These are phyloP conservation scores for Formica selysi DNA, from an alignment of 1,140 invertebrate genomes.

Conservation along the genomic window DNA sequence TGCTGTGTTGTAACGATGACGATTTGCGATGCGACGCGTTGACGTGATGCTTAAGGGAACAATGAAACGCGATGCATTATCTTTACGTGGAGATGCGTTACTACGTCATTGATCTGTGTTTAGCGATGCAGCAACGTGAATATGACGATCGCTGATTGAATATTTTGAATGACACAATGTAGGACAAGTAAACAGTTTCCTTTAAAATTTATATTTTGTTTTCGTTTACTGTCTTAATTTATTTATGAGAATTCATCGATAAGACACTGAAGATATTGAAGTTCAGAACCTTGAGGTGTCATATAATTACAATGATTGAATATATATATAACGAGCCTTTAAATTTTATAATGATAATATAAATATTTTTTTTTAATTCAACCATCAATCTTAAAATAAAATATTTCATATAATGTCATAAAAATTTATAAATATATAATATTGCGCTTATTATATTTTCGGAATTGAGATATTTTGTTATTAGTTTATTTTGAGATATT, in stretches of 20 bases:
- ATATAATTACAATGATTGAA: background rate
- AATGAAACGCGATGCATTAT: conserved; percentile 68
- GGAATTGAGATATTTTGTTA: conserved; percentile 4
- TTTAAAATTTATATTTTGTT: background rate
- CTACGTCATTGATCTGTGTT: conserved; percentile 52
- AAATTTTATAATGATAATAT: background rate
- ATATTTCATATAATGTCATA: background rate
- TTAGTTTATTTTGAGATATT: conserved; percentile 18
- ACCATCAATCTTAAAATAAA: conserved; percentile 7
- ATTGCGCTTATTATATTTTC: conserved; percentile 23
- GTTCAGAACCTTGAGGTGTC: background rate
- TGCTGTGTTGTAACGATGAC: conserved; percentile 74
- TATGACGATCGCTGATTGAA: conserved; percentile 5
- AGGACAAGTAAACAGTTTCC: background rate
- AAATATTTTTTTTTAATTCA: background rate
- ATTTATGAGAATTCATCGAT: background rate
- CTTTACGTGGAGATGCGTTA: conserved; percentile 60
- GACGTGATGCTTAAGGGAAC: conserved; percentile 71
- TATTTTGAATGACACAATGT: background rate
- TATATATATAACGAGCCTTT: background rate
- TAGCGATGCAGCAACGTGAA: background rate
- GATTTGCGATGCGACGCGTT: conserved; percentile 71
- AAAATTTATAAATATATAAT: background rate
- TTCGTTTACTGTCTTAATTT: background rate
- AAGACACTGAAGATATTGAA: background rate